Percentiles rank a stretch among this genome's conserved stretches.
These are phyloP conservation scores for Alces alces DNA, from an alignment of 2,113 vertebrate genomes.

Conservation along the genomic window DNA sequence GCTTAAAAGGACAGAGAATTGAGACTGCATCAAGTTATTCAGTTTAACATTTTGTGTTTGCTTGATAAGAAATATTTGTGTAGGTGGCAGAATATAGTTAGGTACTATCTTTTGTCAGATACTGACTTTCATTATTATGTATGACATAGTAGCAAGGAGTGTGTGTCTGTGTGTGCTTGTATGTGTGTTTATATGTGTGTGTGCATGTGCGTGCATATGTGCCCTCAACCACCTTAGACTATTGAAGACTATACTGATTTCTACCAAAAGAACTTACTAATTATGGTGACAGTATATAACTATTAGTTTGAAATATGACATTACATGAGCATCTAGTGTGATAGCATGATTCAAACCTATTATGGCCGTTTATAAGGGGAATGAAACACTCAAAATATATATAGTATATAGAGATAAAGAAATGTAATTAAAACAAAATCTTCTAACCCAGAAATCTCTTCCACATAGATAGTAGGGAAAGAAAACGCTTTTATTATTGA, in stretches of 20 bases:
- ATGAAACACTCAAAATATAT: not conserved
- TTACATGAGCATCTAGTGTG: not conserved
- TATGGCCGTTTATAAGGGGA: not conserved
- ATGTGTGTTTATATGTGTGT: not conserved
- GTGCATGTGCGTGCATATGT: too few species aligned
- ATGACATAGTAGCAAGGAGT: not conserved
- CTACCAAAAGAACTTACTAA: not conserved
- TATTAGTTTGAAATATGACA: not conserved
- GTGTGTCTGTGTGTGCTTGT: not conserved
- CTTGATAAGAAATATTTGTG: not conserved
- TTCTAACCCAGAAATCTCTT: not conserved
- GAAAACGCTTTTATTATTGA: not conserved
- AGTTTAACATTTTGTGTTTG: not conserved
- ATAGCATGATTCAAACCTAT: not conserved
- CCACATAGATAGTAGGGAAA: not conserved
- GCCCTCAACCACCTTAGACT: not conserved
- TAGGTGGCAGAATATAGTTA: not conserved
- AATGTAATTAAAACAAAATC: not conserved
- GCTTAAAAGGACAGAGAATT: not conserved
- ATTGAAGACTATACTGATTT: not conserved
- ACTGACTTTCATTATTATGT: not conserved
- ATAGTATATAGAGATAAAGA: not conserved
- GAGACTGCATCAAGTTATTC: not conserved
- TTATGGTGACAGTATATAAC: not conserved
- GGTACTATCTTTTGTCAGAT: not conserved